Conservation (phyloP, 2,113 vertebrate genomes). For the Phrynocephalus versicolor region DNA sequence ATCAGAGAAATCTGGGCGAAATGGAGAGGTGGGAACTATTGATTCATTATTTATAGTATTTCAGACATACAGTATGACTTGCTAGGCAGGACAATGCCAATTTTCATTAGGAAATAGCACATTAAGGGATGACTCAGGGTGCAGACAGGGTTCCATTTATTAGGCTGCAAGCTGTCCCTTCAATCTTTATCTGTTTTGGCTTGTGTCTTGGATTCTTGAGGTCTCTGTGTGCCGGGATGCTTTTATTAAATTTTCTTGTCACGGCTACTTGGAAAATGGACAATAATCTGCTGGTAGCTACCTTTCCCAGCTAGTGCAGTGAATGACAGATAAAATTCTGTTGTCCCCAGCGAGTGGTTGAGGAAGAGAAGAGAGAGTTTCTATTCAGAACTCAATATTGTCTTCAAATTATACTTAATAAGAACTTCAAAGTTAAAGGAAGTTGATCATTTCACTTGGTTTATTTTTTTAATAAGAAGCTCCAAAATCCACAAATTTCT, state of each 20-base stretch:
- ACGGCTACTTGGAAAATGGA: background rate
- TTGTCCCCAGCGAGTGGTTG: background rate
- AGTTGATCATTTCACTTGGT: too few species aligned
- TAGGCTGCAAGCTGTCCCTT: background rate
- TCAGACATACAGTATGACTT: background rate
- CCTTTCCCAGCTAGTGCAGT: background rate
- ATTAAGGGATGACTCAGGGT: background rate
- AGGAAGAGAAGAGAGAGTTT: background rate
- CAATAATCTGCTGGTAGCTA: background rate
- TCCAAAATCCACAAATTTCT: too few species aligned
- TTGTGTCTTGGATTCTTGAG: background rate
- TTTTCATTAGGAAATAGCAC: background rate
- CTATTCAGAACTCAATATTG: background rate
- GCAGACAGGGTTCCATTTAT: background rate
- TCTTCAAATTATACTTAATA: too few species aligned
- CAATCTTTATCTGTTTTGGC: background rate
- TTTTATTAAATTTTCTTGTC: conserved; percentile 9
- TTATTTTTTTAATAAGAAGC: too few species aligned
- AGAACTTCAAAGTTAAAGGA: too few species aligned
- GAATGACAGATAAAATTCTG: background rate
- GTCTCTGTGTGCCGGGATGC: too few species aligned
- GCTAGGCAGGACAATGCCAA: background rate
- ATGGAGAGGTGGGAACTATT: rapidly evolving
- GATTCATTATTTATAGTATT: background rate
- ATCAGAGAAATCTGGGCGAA: rapidly evolving